Base-by-base conservation (phyloP, 2,113 vertebrate species). In the Bufo gargarizans region DNA sequence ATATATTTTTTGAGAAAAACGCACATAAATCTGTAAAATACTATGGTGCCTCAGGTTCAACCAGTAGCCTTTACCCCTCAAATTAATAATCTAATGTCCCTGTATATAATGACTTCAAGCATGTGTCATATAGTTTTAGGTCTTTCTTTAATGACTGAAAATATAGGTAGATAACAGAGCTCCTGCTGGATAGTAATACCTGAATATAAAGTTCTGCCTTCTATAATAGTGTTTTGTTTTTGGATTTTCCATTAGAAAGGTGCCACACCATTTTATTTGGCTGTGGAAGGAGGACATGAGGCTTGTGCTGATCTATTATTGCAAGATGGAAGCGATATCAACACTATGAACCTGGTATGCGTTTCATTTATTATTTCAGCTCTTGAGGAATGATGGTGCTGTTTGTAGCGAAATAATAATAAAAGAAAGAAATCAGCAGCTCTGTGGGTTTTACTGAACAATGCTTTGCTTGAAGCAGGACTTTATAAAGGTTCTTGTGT, bases 261-360 rank as follows among this genome's bases (percentile, higher is more conserved):
- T 61, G 95, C 98, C 93, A 97, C 95, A 1, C 93, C 96, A 7
- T 95, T 99, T 93, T 97, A 95, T 89, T 92, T 96, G 91, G 95
- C 97, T 86, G 93, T 95, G 87, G 93, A 95, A 86, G 94, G 93
- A 56, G 91, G 93, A 59, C 90, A 96, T 83, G 94, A 96, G 89
- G 95, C 95, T 90, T 97, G 96, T 92, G 94, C 95, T 49, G 88
- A 94, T 89, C 90, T 94, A 17, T 90, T 98, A 78, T 91, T 98
- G 92, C 93, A 96, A 86, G 94, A 94, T 3, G 94, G 93, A 88
- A 97, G 97, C 92, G 94, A 98, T 81, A 94, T 96, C 86, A 96
- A 96, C 91, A 89, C 96, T 90, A 89, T 92, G 83, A 96, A 95
- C 89, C 89, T 91, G 50, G 97, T 97, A 94, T 0, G 93, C 91